Percentiles rank a stretch among this genome's conserved stretches.
Conservation (phyloP, 1,140 invertebrate species). For the Drosophila sp. region DNA sequence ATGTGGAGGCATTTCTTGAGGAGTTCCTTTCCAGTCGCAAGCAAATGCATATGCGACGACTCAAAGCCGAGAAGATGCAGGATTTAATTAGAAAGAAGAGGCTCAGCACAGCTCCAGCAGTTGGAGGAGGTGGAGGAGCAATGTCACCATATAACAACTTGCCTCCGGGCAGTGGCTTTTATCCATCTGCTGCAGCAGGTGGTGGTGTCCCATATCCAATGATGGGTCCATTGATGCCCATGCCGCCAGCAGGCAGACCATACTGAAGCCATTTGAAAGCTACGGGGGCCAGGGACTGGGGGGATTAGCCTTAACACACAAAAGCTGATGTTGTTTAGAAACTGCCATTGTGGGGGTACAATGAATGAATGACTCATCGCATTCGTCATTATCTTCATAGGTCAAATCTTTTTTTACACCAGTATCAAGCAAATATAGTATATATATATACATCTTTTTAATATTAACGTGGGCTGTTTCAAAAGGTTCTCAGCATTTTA, state of each 20-base stretch:
- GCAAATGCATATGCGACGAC: conserved; percentile 90
- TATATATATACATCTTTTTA: neutral
- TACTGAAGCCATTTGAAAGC: conserved; percentile 37
- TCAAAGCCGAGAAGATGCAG: conserved; percentile 94
- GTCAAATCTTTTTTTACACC: neutral
- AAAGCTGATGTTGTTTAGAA: neutral
- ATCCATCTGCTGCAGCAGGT: conserved; percentile 39
- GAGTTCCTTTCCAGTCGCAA: conserved; percentile 89
- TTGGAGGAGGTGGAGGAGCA: conserved; percentile 11
- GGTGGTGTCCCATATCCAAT: conserved; percentile 84
- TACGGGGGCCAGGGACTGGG: neutral
- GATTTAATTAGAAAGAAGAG: conserved; percentile 87
- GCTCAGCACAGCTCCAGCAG: conserved; percentile 54
- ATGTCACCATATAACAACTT: conserved; percentile 58
- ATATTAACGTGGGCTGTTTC: neutral
- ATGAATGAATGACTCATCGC: conserved; percentile 7
- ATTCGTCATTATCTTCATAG: neutral
- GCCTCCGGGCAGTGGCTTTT: conserved; percentile 58
- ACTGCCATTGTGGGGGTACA: conserved; percentile 17
- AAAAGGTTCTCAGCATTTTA: conserved; percentile 5
- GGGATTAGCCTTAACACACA: neutral
- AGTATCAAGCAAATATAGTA: neutral
- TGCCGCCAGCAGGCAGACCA: conserved; percentile 82
- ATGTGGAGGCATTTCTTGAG: conserved; percentile 91
- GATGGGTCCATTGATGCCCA: conserved; percentile 85